phyloP scores from a whole-genome alignment of 2,113 vertebrate species.

The Misgurnus mizolepis region DNA sequence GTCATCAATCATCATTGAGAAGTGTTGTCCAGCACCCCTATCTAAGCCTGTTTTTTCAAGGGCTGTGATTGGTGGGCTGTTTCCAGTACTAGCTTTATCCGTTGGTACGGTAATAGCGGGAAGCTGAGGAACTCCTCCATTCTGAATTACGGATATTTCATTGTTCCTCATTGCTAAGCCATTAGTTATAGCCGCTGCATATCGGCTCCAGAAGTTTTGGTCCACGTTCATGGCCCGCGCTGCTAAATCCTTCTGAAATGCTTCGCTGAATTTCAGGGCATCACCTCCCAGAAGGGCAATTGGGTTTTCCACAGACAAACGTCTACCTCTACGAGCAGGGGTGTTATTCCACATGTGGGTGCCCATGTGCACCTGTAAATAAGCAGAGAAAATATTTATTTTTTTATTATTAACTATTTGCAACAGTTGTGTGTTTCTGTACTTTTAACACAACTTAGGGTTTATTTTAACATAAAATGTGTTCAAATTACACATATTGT shows the following conservation, averaged over 20 bases:
- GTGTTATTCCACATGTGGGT: slow-evolving; percentile 99
- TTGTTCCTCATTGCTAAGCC: slow-evolving; percentile 97
- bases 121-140: slow-evolving; percentile 87
- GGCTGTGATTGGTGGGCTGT: slow-evolving; percentile 77
- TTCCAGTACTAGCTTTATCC: slow-evolving; percentile 82
- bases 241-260: slow-evolving; percentile 96
- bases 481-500: too few species aligned
- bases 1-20: slow-evolving; percentile 93
- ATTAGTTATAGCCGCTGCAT: slow-evolving; percentile 91
- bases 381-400: not conserved
- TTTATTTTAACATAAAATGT: too few species aligned
- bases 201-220: slow-evolving; percentile 94
- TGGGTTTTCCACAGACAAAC: slow-evolving; percentile 94
- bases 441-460: too few species aligned
- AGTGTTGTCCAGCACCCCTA: slow-evolving; percentile 83
- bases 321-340: slow-evolving; percentile 89
- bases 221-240: slow-evolving; percentile 93
- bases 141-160: slow-evolving; percentile 98
- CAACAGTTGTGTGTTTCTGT: not conserved
- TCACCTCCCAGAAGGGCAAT: slow-evolving; percentile 91
- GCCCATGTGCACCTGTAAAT: slow-evolving; percentile 94
- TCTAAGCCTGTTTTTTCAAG: slow-evolving; percentile 87
- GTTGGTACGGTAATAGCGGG: slow-evolving; percentile 83
- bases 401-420: not conserved
- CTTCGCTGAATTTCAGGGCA: slow-evolving; percentile 90